Base-by-base conservation (phyloP, 2,797 vertebrate species). In the Pseudomugil tenellus region DNA sequence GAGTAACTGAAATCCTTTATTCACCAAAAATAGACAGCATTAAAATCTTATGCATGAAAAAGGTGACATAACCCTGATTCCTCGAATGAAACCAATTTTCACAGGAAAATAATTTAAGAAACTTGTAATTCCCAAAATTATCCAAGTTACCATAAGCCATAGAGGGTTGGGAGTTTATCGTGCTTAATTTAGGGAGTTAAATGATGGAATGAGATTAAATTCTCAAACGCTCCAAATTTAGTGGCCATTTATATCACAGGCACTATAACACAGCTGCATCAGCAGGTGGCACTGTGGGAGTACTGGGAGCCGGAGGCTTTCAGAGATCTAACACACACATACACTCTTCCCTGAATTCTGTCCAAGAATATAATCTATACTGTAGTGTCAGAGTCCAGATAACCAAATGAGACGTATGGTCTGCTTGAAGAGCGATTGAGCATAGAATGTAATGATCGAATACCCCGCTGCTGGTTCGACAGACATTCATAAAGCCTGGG, bases 251-350 rank as follows among this genome's bases (percentile, higher is more conserved):
- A 16, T 31, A 8, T 64, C 19, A 31, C 37, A 55, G 29, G 32
- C 46, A 37, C 54, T 52, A 29, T 80, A 43, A 52, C 58, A 28
- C 3, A 21, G 11, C 11, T 54, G 0, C 9, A 74, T 14, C 90
- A 81, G 69, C 77, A 90, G 89, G 77, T 80, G 87, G 82, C 68
- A 70, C 73, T 76, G 67, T 83, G 70, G 41, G 57, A 32, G 58
- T 60, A 39, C 25, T 37, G 4, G 37, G 51, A 5, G 43, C 17
- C 52, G 29, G 4, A 26, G 25, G 16, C 48, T 51, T 62, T 32
- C 43, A 60, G 8, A 19, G 35, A 26, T 49, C 19, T n/a, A 12
- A 35, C 41, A 19, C 23, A 16, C 17, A 62, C 3, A 5, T 7
- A 52, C n/a, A 52, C n/a, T 62, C 19, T n/a, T 57, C 28, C 21